Conservation (phyloP, 2,797 vertebrate genomes). For the Ceryle rudis region DNA sequence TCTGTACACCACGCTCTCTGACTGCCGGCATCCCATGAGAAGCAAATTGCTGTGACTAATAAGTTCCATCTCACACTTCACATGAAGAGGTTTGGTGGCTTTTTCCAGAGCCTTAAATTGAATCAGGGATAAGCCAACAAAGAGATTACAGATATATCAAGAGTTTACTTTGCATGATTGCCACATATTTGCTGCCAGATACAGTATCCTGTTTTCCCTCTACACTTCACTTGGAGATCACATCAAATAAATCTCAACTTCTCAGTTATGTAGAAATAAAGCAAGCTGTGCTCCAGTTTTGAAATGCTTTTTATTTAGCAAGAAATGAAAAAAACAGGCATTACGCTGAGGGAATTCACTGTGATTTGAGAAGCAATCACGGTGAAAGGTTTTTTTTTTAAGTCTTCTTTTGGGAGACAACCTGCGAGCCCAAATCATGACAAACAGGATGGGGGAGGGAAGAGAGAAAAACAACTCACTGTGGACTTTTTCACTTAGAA, state of each 20-base stretch:
- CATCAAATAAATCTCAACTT: slow-evolving; percentile 71
- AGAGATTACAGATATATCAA: slow-evolving; percentile 69
- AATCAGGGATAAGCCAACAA: slow-evolving; percentile 66
- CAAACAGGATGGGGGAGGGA: background rate
- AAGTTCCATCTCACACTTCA: slow-evolving; percentile 48
- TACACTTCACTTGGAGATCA: slow-evolving; percentile 61
- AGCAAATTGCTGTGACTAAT: slow-evolving; percentile 51
- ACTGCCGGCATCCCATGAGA: background rate
- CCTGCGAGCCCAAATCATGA: background rate
- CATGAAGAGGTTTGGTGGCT: slow-evolving; percentile 58
- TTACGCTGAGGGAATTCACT: background rate
- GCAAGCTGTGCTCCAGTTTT: slow-evolving; percentile 11
- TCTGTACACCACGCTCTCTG: background rate
- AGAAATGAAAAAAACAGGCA: background rate
- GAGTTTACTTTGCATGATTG: slow-evolving; percentile 74
- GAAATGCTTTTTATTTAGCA: slow-evolving; percentile 30
- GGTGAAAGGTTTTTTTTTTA: background rate
- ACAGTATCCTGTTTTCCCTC: slow-evolving; percentile 73
- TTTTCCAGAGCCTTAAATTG: slow-evolving; percentile 69
- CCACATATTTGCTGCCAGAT: slow-evolving; percentile 68
- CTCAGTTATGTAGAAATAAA: slow-evolving; percentile 70
- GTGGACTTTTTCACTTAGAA: slow-evolving; percentile 3
- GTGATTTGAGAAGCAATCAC: background rate
- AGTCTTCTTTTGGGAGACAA: background rate
- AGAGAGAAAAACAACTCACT: background rate